Base-by-base conservation (phyloP, 2,113 vertebrate genomes). In the Probosciger aterrimus region DNA sequence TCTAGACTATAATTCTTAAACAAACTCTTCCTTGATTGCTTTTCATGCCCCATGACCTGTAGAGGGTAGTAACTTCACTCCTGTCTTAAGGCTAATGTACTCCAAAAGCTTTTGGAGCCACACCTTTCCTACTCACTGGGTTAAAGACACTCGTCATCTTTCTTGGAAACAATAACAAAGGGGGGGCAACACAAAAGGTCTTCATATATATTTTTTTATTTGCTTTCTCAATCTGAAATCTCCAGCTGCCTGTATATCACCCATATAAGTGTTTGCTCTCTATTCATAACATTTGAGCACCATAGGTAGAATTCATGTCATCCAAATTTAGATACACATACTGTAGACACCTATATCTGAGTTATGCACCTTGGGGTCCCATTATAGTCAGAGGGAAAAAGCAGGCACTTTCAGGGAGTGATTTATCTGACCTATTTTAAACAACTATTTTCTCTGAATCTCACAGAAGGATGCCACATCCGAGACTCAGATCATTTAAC, bases 401-500 rank as follows among this genome's bases (percentile, higher is more conserved):
- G 5, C 35, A 84, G 27, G 13, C 1, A 1, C 5, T 86, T 86
- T 43, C 79, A 90, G 59, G n/a, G 19, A 52, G 28, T 78, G 64
- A 74, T 90, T 92, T 92, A 50, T 78, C 24, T 88, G 69, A 88
- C 59, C 53, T 88, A 65, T 82, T 84, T 86, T 55, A 28, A 39
- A 68, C 0, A 6, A 44, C 20, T 68, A 0, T 65, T 93, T 90
- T 67, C 41, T 64, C 46, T 37, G 46, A 82, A 62, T 84, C 60
- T 35, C 46, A 25, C 0, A 1, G 55, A 84, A 93, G 44, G 30
- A 50, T 23, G 50, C 39, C 39, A 23, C 13, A 19, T 50, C 63
- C 50, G 89, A 87, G 82, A 76, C 52, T 68, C 43, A 60, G 39
- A 71, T 64, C 50, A 60, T 79, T 91, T 84, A 64, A 82, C 22